These are phyloP conservation scores for Aegotheles bennettii DNA, from an alignment of 2,113 vertebrate species.

Conservation along the genomic window DNA sequence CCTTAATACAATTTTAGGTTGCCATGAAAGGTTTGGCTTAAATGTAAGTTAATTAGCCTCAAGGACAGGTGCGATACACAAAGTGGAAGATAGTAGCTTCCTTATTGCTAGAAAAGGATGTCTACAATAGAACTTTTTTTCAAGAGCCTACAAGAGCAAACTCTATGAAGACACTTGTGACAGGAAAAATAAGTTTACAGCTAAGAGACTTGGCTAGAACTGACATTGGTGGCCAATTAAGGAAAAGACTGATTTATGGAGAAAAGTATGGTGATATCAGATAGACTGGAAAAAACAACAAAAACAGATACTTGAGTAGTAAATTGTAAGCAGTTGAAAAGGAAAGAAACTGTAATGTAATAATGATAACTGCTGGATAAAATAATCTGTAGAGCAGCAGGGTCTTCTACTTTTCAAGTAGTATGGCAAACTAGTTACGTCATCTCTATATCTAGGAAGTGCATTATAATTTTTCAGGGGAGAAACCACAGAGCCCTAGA, in stretches of 20 bases:
- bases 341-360: not conserved
- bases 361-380: not conserved
- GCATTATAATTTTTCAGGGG: not conserved
- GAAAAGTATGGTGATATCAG: not conserved
- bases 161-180: not conserved
- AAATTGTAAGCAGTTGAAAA: not conserved
- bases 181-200: not conserved
- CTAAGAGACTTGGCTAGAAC: not conserved
- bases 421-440: not conserved
- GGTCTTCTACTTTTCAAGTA: not conserved
- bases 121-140: not conserved
- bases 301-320: not conserved
- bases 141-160: not conserved
- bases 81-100: not conserved
- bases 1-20: not conserved
- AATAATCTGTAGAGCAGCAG: not conserved
- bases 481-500: not conserved
- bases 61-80: not conserved
- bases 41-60: not conserved
- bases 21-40: not conserved
- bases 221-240: not conserved
- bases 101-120: not conserved
- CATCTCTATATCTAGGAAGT: not conserved
- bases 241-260: not conserved
- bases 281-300: not conserved